Conservation (phyloP, 2,888 invertebrate species). For the Xestoiulus laeticollis region DNA sequence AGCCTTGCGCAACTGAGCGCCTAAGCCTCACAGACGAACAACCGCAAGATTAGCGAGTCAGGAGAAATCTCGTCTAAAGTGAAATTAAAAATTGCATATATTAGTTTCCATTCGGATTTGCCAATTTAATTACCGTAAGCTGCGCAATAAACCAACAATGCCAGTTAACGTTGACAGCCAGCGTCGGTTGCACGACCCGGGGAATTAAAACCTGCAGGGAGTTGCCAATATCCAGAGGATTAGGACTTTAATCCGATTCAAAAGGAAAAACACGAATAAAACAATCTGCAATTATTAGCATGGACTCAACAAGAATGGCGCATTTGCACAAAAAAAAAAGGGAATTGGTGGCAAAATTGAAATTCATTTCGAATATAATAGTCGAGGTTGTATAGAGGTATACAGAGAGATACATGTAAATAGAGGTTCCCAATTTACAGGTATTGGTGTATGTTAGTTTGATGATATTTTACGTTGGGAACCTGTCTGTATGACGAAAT, state of each 20-base stretch:
- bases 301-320: background rate
- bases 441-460: no score
- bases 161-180: background rate
- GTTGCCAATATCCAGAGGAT: slow-evolving; percentile 15
- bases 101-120: slow-evolving; percentile 31
- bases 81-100: slow-evolving; percentile 23
- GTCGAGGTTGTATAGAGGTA: no score
- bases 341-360: background rate
- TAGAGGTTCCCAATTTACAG: background rate
- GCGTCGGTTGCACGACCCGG: slow-evolving; percentile 11
- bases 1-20: background rate
- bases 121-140: slow-evolving; percentile 15
- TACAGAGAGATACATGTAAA: background rate
- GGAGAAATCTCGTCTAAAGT: slow-evolving; percentile 16
- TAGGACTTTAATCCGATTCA: background rate
- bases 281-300: slow-evolving; percentile 15
- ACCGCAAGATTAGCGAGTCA: slow-evolving; percentile 37
- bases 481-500: no score
- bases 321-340: background rate
- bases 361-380: background rate
- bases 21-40: background rate
- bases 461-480: no score
- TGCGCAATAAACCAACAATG: slow-evolving; percentile 33
- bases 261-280: background rate
- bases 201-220: background rate